Evolutionary conservation across 2,113 vertebrate species (phyloP).

Genomic region (Peucedramus taeniatus): DNA sequence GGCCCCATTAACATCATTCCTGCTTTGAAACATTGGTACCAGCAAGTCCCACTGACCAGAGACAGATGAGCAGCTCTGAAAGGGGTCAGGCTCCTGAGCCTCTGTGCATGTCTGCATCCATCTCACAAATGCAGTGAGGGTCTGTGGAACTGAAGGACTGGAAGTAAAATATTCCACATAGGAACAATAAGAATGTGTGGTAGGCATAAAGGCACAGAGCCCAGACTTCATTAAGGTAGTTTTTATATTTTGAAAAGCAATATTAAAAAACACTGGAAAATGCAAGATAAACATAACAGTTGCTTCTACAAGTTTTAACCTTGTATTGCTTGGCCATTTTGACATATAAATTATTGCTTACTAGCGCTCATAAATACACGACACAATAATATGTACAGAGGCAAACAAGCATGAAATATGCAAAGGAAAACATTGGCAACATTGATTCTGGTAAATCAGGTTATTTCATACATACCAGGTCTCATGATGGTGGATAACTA

Average conservation of each 20-base stretch:
- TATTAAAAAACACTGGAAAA: constrained; percentile 78
- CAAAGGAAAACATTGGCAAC: constrained; percentile 69
- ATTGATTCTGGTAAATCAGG: constrained; percentile 70
- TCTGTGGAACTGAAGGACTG: not conserved
- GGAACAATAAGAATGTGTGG: not conserved
- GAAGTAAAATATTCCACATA: not conserved
- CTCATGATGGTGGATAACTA: constrained; percentile 67
- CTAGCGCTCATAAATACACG: constrained; percentile 78
- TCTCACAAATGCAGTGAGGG: not conserved
- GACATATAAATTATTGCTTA: constrained; percentile 86
- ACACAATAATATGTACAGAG: constrained; percentile 76
- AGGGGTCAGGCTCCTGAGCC: not conserved
- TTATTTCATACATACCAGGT: constrained; percentile 74
- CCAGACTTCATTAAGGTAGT: constrained; percentile 61
- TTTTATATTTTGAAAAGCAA: constrained; percentile 80
- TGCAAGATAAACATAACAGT: constrained; percentile 72
- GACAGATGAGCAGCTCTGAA: not conserved
- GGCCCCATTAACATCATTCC: not conserved
- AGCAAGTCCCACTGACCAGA: not conserved
- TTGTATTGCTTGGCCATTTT: constrained; percentile 81
- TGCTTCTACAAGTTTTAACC: constrained; percentile 73
- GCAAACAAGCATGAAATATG: constrained; percentile 65
- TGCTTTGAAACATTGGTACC: not conserved
- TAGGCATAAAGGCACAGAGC: constrained; percentile 30
- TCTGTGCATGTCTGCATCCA: not conserved